A percentile compares a stretch with the other conserved stretches of the same genome.
Conservation (phyloP, 2,888 invertebrate species). For the Syritta pipiens region DNA sequence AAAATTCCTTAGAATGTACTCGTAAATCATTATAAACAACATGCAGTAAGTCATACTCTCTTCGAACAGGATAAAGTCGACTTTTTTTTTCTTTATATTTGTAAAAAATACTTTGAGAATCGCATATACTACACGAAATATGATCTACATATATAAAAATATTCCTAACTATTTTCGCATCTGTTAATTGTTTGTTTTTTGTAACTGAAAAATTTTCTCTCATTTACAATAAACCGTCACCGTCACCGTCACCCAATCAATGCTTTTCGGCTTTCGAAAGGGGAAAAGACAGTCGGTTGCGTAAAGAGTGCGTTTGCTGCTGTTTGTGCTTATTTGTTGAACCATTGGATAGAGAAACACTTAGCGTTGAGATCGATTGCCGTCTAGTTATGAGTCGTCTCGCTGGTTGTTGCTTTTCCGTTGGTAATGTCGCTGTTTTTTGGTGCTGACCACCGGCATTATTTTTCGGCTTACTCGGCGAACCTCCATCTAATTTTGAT, state of each 20-base stretch:
- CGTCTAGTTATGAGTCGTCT: conserved; percentile 77
- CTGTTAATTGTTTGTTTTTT: too few relatives aligned
- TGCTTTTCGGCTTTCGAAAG: conserved; percentile 79
- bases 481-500: conserved; percentile 42
- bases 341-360: conserved; percentile 32
- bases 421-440: conserved; percentile 68
- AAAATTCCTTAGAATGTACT: background rate
- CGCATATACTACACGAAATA: background rate
- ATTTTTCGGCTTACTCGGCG: conserved; percentile 41
- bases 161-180: conserved; percentile 13
- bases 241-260: conserved; percentile 70
- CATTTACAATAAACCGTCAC: background rate
- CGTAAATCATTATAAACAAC: background rate
- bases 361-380: conserved; percentile 76
- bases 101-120: conserved; percentile 6
- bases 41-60: background rate
- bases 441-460: conserved; percentile 6
- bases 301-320: conserved; percentile 73
- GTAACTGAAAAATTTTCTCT: background rate
- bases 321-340: conserved; percentile 70
- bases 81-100: background rate
- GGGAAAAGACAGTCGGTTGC: conserved; percentile 80
- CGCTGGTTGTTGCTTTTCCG: conserved; percentile 63
- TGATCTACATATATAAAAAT: conserved; percentile 5
- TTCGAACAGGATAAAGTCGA: background rate